Conservation (phyloP, 2,113 vertebrate species). For the Dasyornis broadbenti region DNA sequence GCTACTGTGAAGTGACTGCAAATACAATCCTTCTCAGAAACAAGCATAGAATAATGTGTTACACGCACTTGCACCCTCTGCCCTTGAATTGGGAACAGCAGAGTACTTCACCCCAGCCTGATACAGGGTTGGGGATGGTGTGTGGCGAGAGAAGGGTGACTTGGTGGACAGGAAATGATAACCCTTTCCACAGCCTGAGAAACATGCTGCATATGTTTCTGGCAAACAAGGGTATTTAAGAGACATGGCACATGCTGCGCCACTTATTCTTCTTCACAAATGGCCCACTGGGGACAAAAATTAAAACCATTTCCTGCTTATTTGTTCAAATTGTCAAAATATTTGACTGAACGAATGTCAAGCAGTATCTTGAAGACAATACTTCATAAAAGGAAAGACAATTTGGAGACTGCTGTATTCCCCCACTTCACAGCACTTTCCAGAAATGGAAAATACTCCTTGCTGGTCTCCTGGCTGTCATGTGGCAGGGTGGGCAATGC, state of each 20-base stretch:
- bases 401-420: fast-evolving
- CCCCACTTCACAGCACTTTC: background rate
- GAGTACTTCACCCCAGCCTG: fast-evolving
- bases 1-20: background rate
- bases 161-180: background rate
- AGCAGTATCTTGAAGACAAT: background rate
- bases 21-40: background rate
- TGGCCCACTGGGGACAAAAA: background rate
- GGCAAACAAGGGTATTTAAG: background rate
- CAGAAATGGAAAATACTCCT: background rate
- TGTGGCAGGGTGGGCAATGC: background rate
- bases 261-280: background rate
- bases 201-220: background rate
- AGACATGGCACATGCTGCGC: background rate
- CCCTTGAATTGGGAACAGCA: no score
- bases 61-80: background rate
- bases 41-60: fast-evolving
- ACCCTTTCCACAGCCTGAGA: background rate
- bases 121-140: fast-evolving
- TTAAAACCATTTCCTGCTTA: background rate
- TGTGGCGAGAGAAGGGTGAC: background rate
- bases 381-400: background rate
- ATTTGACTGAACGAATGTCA: background rate
- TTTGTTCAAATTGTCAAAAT: background rate
- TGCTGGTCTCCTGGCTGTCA: background rate